These are phyloP conservation scores for Sycobia sp. DNA, from an alignment of 1,140 invertebrate species.

Conservation along the genomic window DNA sequence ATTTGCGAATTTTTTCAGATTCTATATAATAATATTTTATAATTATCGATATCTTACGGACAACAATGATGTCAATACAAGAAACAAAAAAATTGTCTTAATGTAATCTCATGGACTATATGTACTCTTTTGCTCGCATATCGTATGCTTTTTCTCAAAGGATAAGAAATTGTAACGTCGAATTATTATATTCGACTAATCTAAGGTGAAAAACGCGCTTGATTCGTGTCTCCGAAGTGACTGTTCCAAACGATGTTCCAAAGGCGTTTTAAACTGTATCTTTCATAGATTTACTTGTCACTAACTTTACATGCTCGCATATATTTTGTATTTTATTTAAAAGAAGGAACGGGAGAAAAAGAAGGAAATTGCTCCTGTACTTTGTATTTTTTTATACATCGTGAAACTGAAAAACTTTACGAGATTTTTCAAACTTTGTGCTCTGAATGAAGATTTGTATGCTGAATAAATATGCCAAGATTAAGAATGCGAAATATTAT, in stretches of 20 bases:
- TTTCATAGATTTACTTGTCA: constrained; percentile 11
- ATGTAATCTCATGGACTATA: constrained; percentile 44
- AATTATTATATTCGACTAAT: constrained; percentile 29
- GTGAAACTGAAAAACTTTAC: constrained; percentile 2
- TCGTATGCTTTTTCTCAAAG: constrained; percentile 40
- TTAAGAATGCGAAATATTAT: constrained; percentile 34
- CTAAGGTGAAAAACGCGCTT: constrained; percentile 26
- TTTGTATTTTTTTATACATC: constrained; percentile 22
- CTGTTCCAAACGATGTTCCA: constrained; percentile 28
- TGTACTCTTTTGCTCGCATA: constrained; percentile 37
- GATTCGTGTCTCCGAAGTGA: constrained; percentile 19
- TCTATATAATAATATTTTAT: constrained; percentile 55
- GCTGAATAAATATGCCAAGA: not conserved
- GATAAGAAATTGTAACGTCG: constrained; percentile 29
- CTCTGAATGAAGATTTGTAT: constrained; percentile 2
- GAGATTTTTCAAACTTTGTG: constrained; percentile 3
- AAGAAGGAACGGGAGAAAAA: not conserved
- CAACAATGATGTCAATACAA: constrained; percentile 39
- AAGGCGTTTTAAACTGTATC: constrained; percentile 23
- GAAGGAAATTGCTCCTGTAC: constrained; percentile 1
- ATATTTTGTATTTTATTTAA: constrained; percentile 19
- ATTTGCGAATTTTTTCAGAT: constrained; percentile 51
- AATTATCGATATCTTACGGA: constrained; percentile 52
- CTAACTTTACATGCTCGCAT: constrained; percentile 26
- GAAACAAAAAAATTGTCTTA: constrained; percentile 40